phyloP scores from a whole-genome alignment of 2,797 vertebrate species.

The Tamandua tetradactyla region DNA sequence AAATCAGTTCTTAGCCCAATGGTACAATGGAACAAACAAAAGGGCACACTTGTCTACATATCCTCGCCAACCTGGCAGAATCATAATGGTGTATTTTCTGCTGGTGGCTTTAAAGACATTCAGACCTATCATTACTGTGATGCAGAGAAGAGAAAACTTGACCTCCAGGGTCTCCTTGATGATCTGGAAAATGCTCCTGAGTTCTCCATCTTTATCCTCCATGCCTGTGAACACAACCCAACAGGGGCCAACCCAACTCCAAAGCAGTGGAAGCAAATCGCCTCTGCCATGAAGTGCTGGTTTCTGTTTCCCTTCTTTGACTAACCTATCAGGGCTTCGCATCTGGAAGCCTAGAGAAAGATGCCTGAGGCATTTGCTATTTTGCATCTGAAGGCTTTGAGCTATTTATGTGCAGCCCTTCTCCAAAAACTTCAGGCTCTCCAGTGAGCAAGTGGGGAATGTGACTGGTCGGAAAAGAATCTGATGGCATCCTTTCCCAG shows the following conservation, averaged over 20 bases:
- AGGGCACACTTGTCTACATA: constrained; percentile 93
- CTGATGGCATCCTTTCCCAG: constrained; percentile 93
- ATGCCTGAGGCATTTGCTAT: constrained; percentile 96
- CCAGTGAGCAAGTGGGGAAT: constrained; percentile 98
- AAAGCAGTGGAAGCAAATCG: constrained; percentile 95
- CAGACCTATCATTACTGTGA: constrained; percentile 96
- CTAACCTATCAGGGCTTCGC: constrained; percentile 99
- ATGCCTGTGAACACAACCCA: constrained; percentile 98
- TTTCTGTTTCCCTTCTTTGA: constrained; percentile 98
- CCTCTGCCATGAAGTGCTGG: constrained; percentile 96
- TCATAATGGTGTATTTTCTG: constrained; percentile 94
- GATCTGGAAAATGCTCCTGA: constrained; percentile 96
- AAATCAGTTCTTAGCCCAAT: constrained; percentile 93
- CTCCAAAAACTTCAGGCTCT: constrained; percentile 99
- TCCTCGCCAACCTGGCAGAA: constrained; percentile 97
- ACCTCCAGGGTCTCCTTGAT: constrained; percentile 91
- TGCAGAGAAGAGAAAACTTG: constrained; percentile 91
- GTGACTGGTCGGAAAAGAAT: constrained; percentile 92
- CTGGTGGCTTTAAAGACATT: constrained; percentile 95
- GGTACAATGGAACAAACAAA: constrained; percentile 97
- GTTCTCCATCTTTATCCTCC: constrained; percentile 93
- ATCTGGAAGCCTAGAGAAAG: constrained; percentile 94
- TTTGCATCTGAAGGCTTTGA: constrained; percentile 97
- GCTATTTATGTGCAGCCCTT: constrained; percentile 99
- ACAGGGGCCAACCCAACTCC: constrained; percentile 96